These are phyloP conservation scores for Pomatorhinus ruficollis DNA, from an alignment of 2,113 vertebrate species.

Conservation along the genomic window DNA sequence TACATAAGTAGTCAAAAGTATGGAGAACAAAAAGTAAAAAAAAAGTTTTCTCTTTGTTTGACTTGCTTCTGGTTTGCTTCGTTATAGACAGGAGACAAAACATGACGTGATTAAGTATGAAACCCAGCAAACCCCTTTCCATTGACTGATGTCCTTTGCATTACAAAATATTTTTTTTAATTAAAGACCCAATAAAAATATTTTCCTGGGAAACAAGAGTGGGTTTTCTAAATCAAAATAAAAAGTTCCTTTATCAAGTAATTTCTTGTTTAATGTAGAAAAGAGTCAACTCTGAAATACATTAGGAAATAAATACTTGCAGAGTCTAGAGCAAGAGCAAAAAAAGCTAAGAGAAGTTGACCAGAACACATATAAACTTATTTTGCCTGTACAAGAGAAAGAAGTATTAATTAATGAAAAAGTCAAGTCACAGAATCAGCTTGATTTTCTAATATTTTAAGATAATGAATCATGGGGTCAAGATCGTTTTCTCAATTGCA, in stretches of 20 bases:
- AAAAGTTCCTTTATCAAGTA: neutral
- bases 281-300: neutral
- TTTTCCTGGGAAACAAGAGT: neutral
- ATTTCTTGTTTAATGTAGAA: neutral
- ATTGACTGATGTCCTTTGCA: neutral
- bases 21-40: neutral
- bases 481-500: neutral
- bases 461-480: neutral
- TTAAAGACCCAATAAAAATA: neutral
- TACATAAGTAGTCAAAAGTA: neutral
- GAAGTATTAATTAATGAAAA: neutral
- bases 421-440: neutral
- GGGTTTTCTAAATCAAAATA: neutral
- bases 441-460: neutral
- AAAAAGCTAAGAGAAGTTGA: neutral
- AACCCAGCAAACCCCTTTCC: neutral
- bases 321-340: neutral
- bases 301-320: neutral
- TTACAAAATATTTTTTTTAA: neutral
- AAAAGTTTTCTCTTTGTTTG: neutral
- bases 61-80: neutral
- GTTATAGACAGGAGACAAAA: neutral
- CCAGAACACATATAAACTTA: neutral
- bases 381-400: neutral
- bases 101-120: neutral